Conservation (phyloP, 2,113 vertebrate species). For the Parus major region DNA sequence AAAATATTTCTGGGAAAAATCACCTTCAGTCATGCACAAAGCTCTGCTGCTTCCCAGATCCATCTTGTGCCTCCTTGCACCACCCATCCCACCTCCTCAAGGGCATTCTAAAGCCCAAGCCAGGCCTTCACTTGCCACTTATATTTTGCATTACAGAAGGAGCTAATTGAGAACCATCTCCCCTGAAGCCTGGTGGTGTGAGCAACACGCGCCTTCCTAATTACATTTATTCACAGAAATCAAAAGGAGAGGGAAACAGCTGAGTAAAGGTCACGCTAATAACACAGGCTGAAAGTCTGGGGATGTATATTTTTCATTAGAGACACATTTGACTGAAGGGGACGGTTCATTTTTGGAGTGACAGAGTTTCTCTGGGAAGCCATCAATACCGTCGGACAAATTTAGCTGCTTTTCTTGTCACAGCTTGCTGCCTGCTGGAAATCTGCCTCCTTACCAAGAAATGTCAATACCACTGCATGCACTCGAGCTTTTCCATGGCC, state of each 20-base stretch:
- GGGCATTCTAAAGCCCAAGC: not conserved
- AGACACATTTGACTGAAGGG: constrained; percentile 62
- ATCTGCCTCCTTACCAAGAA: not conserved
- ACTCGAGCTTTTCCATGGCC: not conserved
- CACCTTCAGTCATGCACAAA: not conserved
- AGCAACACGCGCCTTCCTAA: constrained; percentile 30
- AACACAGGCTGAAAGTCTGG: constrained; percentile 51
- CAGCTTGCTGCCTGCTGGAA: constrained; percentile 38
- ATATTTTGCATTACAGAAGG: constrained; percentile 54
- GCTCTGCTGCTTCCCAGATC: not conserved
- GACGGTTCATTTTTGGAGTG: constrained; percentile 4
- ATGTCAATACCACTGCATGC: not conserved
- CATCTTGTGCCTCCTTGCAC: accelerated
- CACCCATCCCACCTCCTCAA: not conserved
- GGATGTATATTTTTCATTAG: constrained; percentile 62
- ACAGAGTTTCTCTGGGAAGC: constrained; percentile 30
- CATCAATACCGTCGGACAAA: not conserved
- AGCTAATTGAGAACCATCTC: constrained; percentile 76
- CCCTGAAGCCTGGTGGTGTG: not conserved
- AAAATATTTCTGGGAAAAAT: not conserved
- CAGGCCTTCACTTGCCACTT: not conserved
- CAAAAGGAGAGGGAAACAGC: constrained; percentile 41
- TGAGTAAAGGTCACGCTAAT: constrained; percentile 67
- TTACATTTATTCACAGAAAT: constrained; percentile 63
- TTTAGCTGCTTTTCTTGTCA: constrained; percentile 50